Evolutionary conservation across 2,888 invertebrate species (phyloP).

Genomic region (Amphiduros pacificus): DNA sequence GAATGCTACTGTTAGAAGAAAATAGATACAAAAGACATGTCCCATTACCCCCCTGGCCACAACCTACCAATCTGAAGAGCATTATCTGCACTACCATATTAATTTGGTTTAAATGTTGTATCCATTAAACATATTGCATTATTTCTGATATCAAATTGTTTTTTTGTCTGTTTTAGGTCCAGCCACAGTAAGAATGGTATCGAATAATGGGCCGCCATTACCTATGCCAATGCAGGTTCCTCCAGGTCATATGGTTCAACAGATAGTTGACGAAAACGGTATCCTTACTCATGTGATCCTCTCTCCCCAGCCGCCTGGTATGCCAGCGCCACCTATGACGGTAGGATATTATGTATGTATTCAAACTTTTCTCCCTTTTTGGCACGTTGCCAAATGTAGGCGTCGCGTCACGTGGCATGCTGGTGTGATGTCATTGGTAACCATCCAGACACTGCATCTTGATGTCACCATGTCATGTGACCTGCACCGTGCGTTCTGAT

Average conservation of each 20-base stretch:
- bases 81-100: too few species aligned
- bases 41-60: too few species aligned
- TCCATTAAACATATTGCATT: too few species aligned
- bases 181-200: slow-evolving; percentile 83
- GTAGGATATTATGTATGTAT: slow-evolving; percentile 52
- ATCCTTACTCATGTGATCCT: slow-evolving; percentile 87
- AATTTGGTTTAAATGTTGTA: too few species aligned
- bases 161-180: slow-evolving; percentile 67
- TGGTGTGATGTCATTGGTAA: background rate
- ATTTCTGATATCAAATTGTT: background rate
- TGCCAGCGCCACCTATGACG: slow-evolving; percentile 48
- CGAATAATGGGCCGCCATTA: slow-evolving; percentile 76
- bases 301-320: slow-evolving; percentile 66
- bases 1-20: too few species aligned
- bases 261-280: slow-evolving; percentile 87
- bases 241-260: slow-evolving; percentile 86
- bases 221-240: slow-evolving; percentile 91
- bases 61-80: too few species aligned
- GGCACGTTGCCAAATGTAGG: background rate
- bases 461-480: too few species aligned
- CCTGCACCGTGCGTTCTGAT: too few species aligned
- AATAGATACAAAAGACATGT: too few species aligned
- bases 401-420: background rate
- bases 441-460: too few species aligned
- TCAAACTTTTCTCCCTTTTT: background rate